Base-by-base conservation (phyloP, 1,140 invertebrate genomes). In the Rhyacophila brunnea region DNA sequence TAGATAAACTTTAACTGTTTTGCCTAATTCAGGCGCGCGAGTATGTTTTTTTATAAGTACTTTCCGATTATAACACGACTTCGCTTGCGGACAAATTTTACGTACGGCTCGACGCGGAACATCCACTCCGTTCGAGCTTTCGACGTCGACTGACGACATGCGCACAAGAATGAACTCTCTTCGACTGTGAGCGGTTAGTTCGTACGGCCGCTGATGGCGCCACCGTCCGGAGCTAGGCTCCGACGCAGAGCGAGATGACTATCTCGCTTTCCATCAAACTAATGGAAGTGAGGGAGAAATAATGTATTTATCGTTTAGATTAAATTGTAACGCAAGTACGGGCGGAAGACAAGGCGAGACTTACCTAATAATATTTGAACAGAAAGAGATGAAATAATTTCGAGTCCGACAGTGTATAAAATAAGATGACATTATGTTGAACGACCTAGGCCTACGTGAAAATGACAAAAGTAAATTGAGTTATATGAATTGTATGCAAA, bases 391-490 rank as follows among this genome's bases (percentile, higher is more conserved):
- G 17, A 13, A 15, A 35, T 5, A 18, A 28, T 18, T 45, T 34
- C 9, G 20, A 44, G 51, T 42, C 20, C 38, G 51, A 54, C 51
- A 54, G 51, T 40, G 19, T 44, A 44, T 44, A 38, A 20, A 45
- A 38, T 56, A 56, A 56, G 53, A 18, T 56, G 42, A 38, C 32
- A 42, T 47, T 56, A 40, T 56, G 53, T 47, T 45, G 38, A 36
- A 54, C 51, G 51, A 54, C 51, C 51, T 54, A 54, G 43, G 42
- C 51, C 51, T 54, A 54, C 51, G 42, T 54, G 44, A 40, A 52
- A 54, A 54, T 45, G 51, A 54, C 51, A 45, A 54, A 28, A 54
- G 51, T 54, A 54, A 54, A 45, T 54, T 45, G 42, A 54, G 51
- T 54, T 45, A 54, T 42, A 34, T 32, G 13, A 17, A 32, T 15